Percentiles rank a stretch among this genome's conserved stretches.
Conservation (phyloP, 2,888 invertebrate species). For the Aporophyla nigra region DNA sequence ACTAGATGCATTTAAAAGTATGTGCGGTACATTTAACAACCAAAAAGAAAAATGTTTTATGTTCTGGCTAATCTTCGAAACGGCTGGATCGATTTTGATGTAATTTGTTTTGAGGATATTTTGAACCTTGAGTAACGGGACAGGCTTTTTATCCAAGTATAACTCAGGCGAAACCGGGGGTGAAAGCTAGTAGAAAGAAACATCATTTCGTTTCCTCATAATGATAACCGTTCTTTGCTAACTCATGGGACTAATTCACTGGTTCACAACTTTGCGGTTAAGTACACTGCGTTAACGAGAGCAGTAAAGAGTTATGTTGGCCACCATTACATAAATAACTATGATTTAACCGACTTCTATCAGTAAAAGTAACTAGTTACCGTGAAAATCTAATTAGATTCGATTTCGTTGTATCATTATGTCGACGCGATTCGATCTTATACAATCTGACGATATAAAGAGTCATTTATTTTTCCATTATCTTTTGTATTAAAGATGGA, state of each 20-base stretch:
- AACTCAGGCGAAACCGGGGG: too few relatives aligned
- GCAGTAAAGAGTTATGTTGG: slow-evolving; percentile 4
- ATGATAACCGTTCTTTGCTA: neutral
- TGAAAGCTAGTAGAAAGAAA: too few relatives aligned
- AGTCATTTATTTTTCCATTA: slow-evolving; percentile 62
- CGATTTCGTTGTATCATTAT: slow-evolving; percentile 52
- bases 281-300: slow-evolving; percentile 2
- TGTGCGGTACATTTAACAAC: too few relatives aligned
- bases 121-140: too few relatives aligned
- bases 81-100: too few relatives aligned
- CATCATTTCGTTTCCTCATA: neutral
- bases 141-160: too few relatives aligned
- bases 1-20: too few relatives aligned
- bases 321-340: slow-evolving; percentile 52
- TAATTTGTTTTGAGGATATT: too few relatives aligned
- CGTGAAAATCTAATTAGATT: slow-evolving; percentile 59
- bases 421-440: slow-evolving; percentile 41
- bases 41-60: too few relatives aligned
- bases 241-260: slow-evolving; percentile 1
- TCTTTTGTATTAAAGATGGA: slow-evolving; percentile 56
- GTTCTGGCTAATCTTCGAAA: too few relatives aligned
- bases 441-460: slow-evolving; percentile 42
- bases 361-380: slow-evolving; percentile 49
- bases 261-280: slow-evolving; percentile 5
- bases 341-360: slow-evolving; percentile 37